Conservation (phyloP, 2,113 vertebrate genomes). For the Tor tambroides region DNA sequence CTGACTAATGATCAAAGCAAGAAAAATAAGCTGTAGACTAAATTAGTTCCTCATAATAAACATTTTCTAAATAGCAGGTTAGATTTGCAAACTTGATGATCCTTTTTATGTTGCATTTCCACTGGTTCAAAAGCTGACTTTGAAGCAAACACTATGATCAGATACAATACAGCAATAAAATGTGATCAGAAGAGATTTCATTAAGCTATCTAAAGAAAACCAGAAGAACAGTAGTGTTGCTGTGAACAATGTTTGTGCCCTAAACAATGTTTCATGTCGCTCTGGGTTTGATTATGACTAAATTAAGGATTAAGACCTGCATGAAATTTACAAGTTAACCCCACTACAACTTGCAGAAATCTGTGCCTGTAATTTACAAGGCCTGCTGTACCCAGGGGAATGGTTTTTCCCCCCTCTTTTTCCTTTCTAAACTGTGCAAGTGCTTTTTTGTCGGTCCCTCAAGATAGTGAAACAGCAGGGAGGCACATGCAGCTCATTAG, state of each 20-base stretch:
- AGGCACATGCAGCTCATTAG: slow-evolving; percentile 32
- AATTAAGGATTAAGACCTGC: slow-evolving; percentile 55
- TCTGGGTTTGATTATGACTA: slow-evolving; percentile 53
- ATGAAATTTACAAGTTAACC: slow-evolving; percentile 13
- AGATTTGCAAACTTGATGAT: not conserved
- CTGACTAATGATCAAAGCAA: not conserved
- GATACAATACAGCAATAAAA: not conserved
- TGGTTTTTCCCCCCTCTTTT: not conserved
- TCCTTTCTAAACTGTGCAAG: not conserved
- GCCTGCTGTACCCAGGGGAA: not conserved
- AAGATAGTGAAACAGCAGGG: slow-evolving; percentile 18
- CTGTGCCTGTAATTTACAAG: slow-evolving; percentile 8
- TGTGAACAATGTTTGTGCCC: too few species aligned
- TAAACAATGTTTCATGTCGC: slow-evolving; percentile 54
- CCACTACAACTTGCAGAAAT: not conserved
- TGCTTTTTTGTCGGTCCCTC: not conserved
- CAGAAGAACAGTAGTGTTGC: not conserved
- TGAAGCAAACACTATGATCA: not conserved
- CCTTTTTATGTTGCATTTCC: not conserved
- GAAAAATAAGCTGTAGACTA: not conserved
- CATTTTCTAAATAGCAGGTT: not conserved
- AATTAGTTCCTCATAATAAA: not conserved
- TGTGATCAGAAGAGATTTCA: not conserved
- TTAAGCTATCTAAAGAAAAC: not conserved
- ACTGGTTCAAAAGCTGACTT: not conserved